phyloP scores from a whole-genome alignment of 2,888 invertebrate genomes.

The Pogonocherus hispidulus region DNA sequence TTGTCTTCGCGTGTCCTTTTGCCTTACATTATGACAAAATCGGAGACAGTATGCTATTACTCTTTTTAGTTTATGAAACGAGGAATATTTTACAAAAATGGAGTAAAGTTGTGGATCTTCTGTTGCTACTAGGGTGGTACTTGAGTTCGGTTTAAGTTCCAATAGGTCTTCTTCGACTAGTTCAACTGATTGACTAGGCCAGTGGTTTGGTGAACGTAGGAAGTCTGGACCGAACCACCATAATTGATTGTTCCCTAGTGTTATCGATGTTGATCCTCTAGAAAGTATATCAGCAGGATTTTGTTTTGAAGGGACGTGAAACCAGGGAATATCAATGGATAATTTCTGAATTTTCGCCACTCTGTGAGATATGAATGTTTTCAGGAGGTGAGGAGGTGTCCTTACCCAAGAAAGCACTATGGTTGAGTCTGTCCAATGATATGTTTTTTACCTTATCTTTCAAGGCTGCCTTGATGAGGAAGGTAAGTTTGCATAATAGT shows the following conservation, averaged over 20 bases:
- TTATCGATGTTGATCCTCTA: conserved; percentile 33
- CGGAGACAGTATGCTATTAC: too few species aligned
- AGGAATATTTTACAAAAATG: too few species aligned
- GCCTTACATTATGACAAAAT: too few species aligned
- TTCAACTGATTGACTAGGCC: background rate
- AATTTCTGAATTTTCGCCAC: conserved; percentile 18
- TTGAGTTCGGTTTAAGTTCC: too few species aligned
- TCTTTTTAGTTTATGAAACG: too few species aligned
- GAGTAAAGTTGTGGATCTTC: background rate
- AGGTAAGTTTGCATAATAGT: background rate
- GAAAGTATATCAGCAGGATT: conserved; percentile 44
- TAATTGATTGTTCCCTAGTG: background rate
- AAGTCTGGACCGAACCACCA: conserved; percentile 14
- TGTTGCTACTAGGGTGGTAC: too few species aligned
- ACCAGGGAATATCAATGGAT: conserved; percentile 25
- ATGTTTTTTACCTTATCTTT: background rate
- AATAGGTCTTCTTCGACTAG: background rate
- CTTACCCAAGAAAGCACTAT: conserved; percentile 3
- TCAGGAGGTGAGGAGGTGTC: background rate
- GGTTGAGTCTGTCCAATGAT: background rate
- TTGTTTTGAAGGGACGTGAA: conserved; percentile 36
- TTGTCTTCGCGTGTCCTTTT: background rate
- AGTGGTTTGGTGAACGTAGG: background rate
- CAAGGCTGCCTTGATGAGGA: too few species aligned
- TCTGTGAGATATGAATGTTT: conserved; percentile 45